Conservation (phyloP, 2,113 vertebrate genomes). For the Cranoglanis bouderius region DNA sequence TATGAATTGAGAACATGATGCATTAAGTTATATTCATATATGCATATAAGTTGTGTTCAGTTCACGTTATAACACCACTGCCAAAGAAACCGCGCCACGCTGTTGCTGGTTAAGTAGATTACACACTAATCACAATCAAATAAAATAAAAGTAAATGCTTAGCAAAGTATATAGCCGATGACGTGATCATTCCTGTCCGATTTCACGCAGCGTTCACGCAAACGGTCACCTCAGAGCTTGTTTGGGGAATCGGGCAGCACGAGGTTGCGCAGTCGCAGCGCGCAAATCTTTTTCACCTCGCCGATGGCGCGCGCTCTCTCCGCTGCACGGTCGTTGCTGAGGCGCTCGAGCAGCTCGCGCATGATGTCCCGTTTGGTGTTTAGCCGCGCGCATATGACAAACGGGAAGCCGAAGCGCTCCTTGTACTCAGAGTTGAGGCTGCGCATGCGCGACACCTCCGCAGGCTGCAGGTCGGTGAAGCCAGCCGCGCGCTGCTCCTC, state of each 20-base stretch:
- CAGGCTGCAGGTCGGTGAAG: constrained; percentile 62
- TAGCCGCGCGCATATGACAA: constrained; percentile 79
- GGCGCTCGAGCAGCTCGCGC: constrained; percentile 67
- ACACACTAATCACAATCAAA: not conserved
- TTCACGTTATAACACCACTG: not conserved
- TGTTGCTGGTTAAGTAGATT: no score
- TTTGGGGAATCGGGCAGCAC: constrained; percentile 45
- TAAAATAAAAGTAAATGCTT: not conserved
- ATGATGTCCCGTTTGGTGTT: constrained; percentile 65
- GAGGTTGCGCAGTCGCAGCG: constrained; percentile 71
- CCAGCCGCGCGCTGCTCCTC: constrained; percentile 77
- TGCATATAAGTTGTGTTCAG: not conserved
- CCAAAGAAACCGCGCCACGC: no score
- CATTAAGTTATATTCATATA: no score
- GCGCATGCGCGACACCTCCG: constrained; percentile 61
- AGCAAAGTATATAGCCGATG: not conserved
- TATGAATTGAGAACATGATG: not conserved
- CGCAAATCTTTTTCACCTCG: constrained; percentile 81
- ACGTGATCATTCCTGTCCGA: not conserved
- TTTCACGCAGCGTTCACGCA: not conserved
- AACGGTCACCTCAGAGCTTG: constrained; percentile 50
- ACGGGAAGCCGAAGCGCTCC: constrained; percentile 80
- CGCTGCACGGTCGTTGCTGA: constrained; percentile 49
- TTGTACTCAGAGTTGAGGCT: constrained; percentile 77
- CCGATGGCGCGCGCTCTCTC: constrained; percentile 73